A percentile compares a stretch with the other conserved stretches of the same genome.
Evolutionary conservation across 2,113 vertebrate species (phyloP).

Genomic region (Anser brachyrhynchus): DNA sequence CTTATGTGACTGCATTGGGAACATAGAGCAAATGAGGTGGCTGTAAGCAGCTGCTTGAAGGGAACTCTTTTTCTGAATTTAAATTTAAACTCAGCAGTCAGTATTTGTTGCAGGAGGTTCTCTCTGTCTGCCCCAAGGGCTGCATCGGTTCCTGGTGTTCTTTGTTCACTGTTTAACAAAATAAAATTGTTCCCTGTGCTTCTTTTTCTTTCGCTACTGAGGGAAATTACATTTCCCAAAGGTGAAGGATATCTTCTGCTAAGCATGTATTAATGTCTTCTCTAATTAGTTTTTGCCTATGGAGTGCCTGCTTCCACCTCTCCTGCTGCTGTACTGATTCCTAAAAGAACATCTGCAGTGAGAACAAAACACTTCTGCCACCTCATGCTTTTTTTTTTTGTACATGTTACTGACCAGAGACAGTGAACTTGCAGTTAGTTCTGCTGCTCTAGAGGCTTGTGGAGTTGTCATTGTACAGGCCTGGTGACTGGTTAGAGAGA

Average conservation of each 20-base stretch:
- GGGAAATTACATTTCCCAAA: neutral
- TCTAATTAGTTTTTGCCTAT: neutral
- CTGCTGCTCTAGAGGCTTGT: neutral
- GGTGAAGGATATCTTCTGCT: neutral
- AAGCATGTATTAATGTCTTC: neutral
- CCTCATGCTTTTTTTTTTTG: neutral
- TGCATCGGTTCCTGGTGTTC: neutral
- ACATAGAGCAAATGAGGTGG: neutral
- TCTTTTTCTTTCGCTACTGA: neutral
- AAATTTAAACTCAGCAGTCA: neutral
- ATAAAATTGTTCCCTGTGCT: neutral
- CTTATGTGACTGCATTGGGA: accelerated
- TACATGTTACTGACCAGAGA: accelerated
- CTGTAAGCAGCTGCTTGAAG: neutral
- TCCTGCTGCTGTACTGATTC: neutral
- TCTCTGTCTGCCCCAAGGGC: neutral
- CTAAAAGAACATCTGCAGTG: neutral
- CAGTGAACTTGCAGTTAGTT: neutral
- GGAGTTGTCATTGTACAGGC: neutral
- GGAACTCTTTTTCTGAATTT: neutral
- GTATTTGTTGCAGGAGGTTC: neutral
- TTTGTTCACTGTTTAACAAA: neutral
- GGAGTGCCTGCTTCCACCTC: neutral
- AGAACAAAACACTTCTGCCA: neutral
- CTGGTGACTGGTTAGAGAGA: neutral